These are phyloP conservation scores for Aporophyla nigra DNA, from an alignment of 2,888 invertebrate species.

Conservation along the genomic window DNA sequence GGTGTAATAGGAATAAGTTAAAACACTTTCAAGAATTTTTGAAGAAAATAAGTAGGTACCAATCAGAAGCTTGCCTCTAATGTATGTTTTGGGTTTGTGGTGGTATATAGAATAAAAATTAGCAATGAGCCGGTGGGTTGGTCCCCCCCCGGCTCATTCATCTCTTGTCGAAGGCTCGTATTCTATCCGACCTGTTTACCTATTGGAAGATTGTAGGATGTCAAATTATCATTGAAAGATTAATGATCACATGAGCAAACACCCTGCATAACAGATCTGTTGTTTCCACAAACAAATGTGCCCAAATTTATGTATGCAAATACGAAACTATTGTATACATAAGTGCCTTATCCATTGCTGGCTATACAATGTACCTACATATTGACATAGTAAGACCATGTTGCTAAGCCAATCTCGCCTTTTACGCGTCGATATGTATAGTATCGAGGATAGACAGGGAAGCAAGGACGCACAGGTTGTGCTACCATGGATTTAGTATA, in stretches of 20 bases:
- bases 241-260: neutral
- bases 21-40: neutral
- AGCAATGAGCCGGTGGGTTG: too few relatives aligned
- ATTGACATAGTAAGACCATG: too few relatives aligned
- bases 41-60: neutral
- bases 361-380: too few relatives aligned
- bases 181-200: neutral
- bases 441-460: too few relatives aligned
- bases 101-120: neutral
- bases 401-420: too few relatives aligned
- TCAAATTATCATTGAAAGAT: neutral
- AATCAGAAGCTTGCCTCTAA: neutral
- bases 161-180: neutral
- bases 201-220: neutral
- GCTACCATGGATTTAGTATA: too few relatives aligned
- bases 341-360: neutral
- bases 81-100: neutral
- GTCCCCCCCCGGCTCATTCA: neutral
- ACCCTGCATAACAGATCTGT: constrained; percentile 11
- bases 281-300: constrained; percentile 23
- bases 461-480: too few relatives aligned
- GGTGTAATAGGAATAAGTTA: neutral
- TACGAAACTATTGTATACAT: constrained; percentile 21
- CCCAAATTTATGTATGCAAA: constrained; percentile 40
- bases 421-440: neutral